Evolutionary conservation across 1,140 invertebrate genomes (phyloP).

Genomic region (Zophobas atratus): DNA sequence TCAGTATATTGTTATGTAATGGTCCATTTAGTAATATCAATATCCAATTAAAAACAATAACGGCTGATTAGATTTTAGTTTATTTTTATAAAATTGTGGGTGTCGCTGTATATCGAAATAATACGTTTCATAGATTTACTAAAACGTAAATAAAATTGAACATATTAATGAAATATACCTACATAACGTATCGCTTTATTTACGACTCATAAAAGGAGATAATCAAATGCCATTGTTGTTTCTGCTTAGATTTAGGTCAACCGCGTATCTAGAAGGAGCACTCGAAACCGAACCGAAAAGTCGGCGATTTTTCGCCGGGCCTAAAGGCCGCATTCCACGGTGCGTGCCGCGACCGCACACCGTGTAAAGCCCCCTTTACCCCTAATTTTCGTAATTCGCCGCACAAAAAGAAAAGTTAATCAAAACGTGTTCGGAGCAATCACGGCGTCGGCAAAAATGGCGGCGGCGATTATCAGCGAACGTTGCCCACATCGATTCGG

Average conservation of each 20-base stretch:
- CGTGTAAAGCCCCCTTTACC: no score
- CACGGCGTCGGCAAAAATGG: no score
- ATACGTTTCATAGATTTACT: slow-evolving; percentile 23
- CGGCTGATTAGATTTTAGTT: slow-evolving; percentile 29
- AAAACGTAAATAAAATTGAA: slow-evolving; percentile 31
- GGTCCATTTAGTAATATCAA: slow-evolving; percentile 37
- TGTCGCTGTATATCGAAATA: slow-evolving; percentile 8
- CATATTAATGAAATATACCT: slow-evolving; percentile 33
- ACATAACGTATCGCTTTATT: slow-evolving; percentile 14
- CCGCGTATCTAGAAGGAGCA: no score
- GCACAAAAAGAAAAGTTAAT: no score
- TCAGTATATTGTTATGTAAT: slow-evolving; percentile 8
- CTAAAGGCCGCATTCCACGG: no score
- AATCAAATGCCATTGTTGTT: background rate
- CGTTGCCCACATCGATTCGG: background rate
- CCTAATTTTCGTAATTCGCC: no score
- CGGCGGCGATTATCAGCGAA: no score
- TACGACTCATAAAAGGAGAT: slow-evolving; percentile 14
- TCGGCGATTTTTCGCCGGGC: no score
- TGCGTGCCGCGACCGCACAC: no score
- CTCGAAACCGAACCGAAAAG: no score
- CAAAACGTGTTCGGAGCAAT: no score
- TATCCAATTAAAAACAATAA: slow-evolving; percentile 42
- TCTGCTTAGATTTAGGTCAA: background rate
- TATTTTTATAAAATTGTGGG: slow-evolving; percentile 42